Evolutionary conservation across 2,888 invertebrate species (phyloP).

Genomic region (Lithophane leautieri): DNA sequence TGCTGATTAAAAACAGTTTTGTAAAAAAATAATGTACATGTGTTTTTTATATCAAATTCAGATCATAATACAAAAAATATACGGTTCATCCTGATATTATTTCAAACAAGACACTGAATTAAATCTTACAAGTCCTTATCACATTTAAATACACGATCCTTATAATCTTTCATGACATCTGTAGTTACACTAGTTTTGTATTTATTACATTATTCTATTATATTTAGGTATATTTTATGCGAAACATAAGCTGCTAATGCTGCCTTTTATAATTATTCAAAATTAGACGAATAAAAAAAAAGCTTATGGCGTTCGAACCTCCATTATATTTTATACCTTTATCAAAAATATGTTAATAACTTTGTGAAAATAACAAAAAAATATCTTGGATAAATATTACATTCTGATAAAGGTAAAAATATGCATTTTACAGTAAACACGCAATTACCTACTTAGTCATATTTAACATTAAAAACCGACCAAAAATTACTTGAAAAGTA

Average conservation of each 20-base stretch:
- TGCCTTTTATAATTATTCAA: constrained; percentile 24
- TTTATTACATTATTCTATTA: constrained; percentile 35
- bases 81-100: neutral
- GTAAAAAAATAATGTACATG: neutral
- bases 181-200: constrained; percentile 56
- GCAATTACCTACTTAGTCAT: constrained; percentile 50
- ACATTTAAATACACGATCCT: constrained; percentile 31
- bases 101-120: neutral
- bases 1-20: neutral
- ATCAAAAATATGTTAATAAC: constrained; percentile 21
- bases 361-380: neutral
- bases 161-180: constrained; percentile 39
- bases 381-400: neutral
- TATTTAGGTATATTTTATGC: constrained; percentile 36
- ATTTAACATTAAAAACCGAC: constrained; percentile 42
- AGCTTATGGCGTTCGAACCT: constrained; percentile 51
- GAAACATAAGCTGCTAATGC: constrained; percentile 44
- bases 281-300: constrained; percentile 15
- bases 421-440: constrained; percentile 49
- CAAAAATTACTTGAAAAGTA: constrained; percentile 44
- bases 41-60: neutral
- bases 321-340: constrained; percentile 47
- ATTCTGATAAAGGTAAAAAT: constrained; percentile 46
- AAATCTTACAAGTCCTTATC: constrained; percentile 29
- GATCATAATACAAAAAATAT: neutral